phyloP scores from a whole-genome alignment of 2,113 vertebrate species.

The Ophthalmolycus amberensis region DNA sequence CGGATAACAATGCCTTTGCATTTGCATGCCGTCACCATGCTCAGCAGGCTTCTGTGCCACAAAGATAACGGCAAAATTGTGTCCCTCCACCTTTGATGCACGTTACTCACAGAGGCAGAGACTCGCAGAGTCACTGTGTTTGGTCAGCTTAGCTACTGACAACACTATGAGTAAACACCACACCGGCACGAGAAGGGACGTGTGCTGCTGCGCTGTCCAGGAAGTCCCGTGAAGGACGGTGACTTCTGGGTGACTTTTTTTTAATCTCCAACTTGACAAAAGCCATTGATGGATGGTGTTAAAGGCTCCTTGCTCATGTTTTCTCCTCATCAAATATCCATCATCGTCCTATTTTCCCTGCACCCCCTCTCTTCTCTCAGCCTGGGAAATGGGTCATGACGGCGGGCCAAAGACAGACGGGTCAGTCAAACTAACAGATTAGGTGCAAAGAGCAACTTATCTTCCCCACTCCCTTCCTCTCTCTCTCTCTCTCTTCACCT shows the following conservation, averaged over 20 bases:
- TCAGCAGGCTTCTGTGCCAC: conserved; percentile 18
- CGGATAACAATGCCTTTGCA: conserved; percentile 17
- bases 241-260: not conserved
- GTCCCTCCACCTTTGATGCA: not conserved
- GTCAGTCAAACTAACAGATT: conserved; percentile 38
- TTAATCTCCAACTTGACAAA: conserved; percentile 9
- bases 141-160: not conserved
- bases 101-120: conserved; percentile 2
- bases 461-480: not conserved
- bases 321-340: conserved; percentile 68
- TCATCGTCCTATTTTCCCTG: conserved; percentile 46
- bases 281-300: not conserved
- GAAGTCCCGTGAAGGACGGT: conserved; percentile 17
- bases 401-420: conserved; percentile 17
- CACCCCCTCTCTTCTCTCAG: not conserved
- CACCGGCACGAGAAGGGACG: conserved; percentile 25
- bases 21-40: not conserved
- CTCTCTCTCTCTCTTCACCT: not conserved
- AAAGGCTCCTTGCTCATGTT: conserved; percentile 7
- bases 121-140: not conserved
- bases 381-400: conserved; percentile 64
- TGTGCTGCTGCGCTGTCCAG: not conserved
- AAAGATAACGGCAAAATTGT: conserved; percentile 7
- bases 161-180: not conserved
- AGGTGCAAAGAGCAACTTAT: not conserved